A percentile compares a stretch with the other conserved stretches of the same genome.
Evolutionary conservation across 2,888 invertebrate species (phyloP).

Genomic region (Ditula angustiorana): DNA sequence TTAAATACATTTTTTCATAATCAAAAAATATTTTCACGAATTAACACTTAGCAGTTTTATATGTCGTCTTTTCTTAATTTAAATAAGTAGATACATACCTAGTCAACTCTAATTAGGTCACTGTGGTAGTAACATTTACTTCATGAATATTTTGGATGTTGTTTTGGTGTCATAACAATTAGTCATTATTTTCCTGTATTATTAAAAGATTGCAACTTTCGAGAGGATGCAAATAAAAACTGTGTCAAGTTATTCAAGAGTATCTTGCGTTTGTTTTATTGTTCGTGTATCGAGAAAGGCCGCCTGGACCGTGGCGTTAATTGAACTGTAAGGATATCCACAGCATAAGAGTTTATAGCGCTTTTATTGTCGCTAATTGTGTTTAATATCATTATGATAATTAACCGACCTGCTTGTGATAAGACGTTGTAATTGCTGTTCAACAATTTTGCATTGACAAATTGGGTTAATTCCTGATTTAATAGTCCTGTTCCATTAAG

Average conservation of each 20-base stretch:
- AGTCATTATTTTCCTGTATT: neutral
- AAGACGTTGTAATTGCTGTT: conserved; percentile 15
- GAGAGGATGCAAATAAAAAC: conserved; percentile 55
- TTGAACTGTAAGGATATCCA: conserved; percentile 68
- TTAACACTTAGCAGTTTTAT: neutral
- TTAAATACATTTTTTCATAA: conserved; percentile 23
- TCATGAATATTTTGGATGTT: neutral
- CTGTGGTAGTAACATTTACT: neutral
- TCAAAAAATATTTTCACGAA: conserved; percentile 17
- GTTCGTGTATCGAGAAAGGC: conserved; percentile 72
- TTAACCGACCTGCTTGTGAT: conserved; percentile 27
- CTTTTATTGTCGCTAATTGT: conserved; percentile 44
- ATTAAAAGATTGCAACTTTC: conserved; percentile 43
- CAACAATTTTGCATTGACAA: conserved; percentile 31
- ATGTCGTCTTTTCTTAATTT: neutral
- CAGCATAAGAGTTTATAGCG: conserved; percentile 51
- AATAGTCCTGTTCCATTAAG: conserved; percentile 7
- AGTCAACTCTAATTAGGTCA: neutral
- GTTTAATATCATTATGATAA: conserved; percentile 40
- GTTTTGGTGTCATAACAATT: neutral
- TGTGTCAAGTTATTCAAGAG: conserved; percentile 76
- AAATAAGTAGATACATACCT: too few relatives aligned
- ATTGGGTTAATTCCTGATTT: conserved; percentile 29
- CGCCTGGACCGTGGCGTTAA: conserved; percentile 61
- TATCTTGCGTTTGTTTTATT: conserved; percentile 71